Conservation (phyloP, 2,113 vertebrate species). For the Diphyllodes magnificus region DNA sequence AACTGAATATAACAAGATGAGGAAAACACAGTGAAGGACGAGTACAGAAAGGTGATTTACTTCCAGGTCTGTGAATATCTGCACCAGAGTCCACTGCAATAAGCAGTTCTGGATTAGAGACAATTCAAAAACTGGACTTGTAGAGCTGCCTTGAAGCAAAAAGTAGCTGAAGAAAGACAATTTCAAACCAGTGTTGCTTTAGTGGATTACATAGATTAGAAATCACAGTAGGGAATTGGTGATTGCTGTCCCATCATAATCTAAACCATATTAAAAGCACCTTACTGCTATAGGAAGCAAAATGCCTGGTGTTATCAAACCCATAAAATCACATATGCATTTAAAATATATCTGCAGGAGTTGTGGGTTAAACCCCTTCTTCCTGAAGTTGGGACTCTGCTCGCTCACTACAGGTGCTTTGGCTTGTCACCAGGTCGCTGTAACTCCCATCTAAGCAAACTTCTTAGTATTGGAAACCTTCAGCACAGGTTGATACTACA, state of each 20-base stretch:
- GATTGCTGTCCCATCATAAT: neutral
- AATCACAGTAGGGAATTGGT: neutral
- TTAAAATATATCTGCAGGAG: rapidly evolving
- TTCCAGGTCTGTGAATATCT: neutral
- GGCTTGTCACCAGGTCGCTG: neutral
- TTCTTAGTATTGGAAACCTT: neutral
- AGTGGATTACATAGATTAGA: neutral
- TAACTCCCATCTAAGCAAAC: neutral
- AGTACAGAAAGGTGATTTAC: neutral
- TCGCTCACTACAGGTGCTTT: rapidly evolving
- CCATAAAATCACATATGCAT: neutral
- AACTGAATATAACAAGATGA: neutral
- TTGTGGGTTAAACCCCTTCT: neutral
- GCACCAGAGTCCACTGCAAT: neutral
- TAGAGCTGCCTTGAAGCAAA: neutral
- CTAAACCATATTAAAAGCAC: neutral
- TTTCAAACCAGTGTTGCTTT: neutral
- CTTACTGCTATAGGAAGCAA: neutral
- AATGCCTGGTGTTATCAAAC: neutral
- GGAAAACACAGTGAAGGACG: neutral
- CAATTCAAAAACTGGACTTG: neutral
- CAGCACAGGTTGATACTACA: neutral
- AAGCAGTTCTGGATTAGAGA: neutral
- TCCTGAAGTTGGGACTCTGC: neutral
- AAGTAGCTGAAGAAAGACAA: neutral